Base-by-base conservation (phyloP, 2,113 vertebrate genomes). In the Zootoca vivipara region DNA sequence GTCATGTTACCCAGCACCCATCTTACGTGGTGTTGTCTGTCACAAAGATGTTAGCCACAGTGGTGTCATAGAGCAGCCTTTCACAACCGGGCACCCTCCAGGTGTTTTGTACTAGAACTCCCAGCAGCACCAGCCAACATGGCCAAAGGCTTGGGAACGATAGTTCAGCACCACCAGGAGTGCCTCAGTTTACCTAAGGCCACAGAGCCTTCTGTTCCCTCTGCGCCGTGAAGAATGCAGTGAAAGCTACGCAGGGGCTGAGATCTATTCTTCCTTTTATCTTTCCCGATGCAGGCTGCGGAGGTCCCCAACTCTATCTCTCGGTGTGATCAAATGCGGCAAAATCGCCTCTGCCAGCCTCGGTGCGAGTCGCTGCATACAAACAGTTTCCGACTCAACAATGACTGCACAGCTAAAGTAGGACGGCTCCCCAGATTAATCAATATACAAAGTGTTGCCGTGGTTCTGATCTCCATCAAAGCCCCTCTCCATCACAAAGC, bases 391-490 rank as follows among this genome's bases (percentile, higher is more conserved):
- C 69, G 30, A 87, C 75, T 90, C 78, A 74, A 79, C 74, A 86
- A 16, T 33, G 85, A 24, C 64, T 90, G 40, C 62, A 46, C 38
- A 91, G 82, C 69, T 83, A 77, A 87, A 13, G 0, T 64, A 56
- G 10, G 74, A 74, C 46, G 82, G 90, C 87, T 92, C 88, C 85
- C 91, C 89, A 52, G 69, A 35, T 78, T 93, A 92, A 93, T 90
- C 92, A 93, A 91, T 89, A 83, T 88, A 85, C 90, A 87, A 85
- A 89, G 46, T 79, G 84, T 74, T 89, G 89, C 91, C 69, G 81
- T 0, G 0, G 88, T 93, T 95, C 91, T 95, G 93, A 95, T 91
- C 93, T 94, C 78, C 82, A 83, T 78, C 91, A 94, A 89, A 90
- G 89, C 24, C 87, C 30, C 58, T 24, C 67, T 86, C 91, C 85